Evolutionary conservation across 2,113 vertebrate species (phyloP).

Genomic region (Mesoclemmys tuberculata): DNA sequence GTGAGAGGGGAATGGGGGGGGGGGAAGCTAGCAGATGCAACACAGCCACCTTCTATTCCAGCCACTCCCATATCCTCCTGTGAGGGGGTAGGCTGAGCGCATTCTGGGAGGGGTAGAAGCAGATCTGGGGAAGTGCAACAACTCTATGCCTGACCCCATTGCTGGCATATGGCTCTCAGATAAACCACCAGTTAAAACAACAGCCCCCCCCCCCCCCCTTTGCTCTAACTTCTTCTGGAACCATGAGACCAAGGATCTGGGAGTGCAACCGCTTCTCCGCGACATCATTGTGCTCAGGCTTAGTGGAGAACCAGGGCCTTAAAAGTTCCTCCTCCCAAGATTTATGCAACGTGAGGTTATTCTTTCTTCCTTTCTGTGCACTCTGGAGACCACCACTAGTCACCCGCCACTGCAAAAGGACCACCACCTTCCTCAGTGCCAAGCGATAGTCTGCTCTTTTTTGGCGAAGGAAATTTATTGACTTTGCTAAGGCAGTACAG

Average conservation of each 20-base stretch:
- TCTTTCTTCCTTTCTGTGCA: background rate
- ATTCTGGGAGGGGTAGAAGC: background rate
- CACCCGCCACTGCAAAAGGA: background rate
- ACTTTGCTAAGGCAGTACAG: background rate
- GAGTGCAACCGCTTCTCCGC: background rate
- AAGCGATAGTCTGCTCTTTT: background rate
- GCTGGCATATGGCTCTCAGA: background rate
- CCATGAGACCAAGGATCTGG: background rate
- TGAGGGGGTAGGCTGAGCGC: background rate
- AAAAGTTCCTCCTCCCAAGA: background rate
- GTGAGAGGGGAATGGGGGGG: background rate
- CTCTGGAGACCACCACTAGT: background rate
- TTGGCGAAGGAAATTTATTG: background rate
- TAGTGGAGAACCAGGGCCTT: background rate
- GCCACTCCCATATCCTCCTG: background rate
- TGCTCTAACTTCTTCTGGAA: background rate
- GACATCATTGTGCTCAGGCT: background rate
- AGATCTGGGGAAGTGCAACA: background rate
- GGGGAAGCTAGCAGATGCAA: background rate
- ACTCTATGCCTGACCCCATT: background rate
- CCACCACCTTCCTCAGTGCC: background rate
- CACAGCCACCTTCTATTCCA: background rate
- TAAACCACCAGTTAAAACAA: too few relatives aligned
- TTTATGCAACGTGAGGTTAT: background rate
- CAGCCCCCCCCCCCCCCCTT: too few relatives aligned